These are phyloP conservation scores for Heliconius erato DNA, from an alignment of 2,888 invertebrate species.

Conservation along the genomic window DNA sequence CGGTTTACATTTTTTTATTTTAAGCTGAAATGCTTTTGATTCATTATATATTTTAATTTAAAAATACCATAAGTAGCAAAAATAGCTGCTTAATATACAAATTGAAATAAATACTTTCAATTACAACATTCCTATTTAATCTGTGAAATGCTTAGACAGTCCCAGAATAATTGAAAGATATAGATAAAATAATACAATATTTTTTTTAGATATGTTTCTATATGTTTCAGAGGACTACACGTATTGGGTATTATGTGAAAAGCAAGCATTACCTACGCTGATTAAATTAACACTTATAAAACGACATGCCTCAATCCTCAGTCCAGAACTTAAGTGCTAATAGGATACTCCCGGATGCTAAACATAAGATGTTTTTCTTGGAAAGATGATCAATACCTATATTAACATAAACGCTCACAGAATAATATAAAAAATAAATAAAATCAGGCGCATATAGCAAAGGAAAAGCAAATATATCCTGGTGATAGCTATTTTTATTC, in stretches of 20 bases:
- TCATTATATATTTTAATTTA: neutral
- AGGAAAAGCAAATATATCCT: no score
- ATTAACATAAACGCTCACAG: neutral
- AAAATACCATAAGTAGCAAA: neutral
- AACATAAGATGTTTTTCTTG: constrained; percentile 2
- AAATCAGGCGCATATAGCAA: neutral
- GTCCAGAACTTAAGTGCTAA: constrained; percentile 38
- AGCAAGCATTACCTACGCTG: neutral
- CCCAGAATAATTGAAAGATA: no score
- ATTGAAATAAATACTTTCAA: neutral
- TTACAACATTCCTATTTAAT: neutral
- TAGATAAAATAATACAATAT: no score
- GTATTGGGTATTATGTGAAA: neutral
- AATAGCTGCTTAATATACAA: neutral
- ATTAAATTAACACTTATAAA: constrained; percentile 59
- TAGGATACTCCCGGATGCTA: constrained; percentile 33
- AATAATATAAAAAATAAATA: neutral
- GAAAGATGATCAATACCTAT: constrained; percentile 12
- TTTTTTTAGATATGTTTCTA: neutral
- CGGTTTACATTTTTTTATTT: neutral
- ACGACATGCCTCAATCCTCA: constrained; percentile 15
- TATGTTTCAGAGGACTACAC: neutral
- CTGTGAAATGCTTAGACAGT: neutral
- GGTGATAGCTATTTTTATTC: no score
- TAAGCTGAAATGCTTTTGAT: neutral